Base-by-base conservation (phyloP, 2,113 vertebrate species). In the Zosterops borbonicus region DNA sequence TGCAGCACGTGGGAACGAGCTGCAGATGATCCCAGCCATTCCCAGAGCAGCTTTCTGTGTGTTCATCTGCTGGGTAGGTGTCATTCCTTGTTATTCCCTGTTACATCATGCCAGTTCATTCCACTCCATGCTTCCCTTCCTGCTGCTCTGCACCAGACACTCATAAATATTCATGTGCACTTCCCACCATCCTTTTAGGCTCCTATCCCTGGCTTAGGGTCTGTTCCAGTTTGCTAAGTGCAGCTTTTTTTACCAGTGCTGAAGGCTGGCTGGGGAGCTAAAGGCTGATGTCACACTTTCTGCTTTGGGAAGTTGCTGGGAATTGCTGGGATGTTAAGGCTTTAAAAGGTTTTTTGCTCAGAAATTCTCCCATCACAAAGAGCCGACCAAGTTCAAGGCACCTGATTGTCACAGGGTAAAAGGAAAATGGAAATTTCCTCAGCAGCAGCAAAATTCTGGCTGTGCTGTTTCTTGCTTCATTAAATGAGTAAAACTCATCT, bases 91-190 rank as follows among this genome's bases (percentile, higher is more conserved):
- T 96, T 94, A 91, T 78, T 85, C 89, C 86, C 76, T 56, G 28
- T 94, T 94, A 70, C 41, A 91, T 94, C 94, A 69, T 16, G 63
- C 76, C 56, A 52, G 17, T 80, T 92, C 89, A 52, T 64, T 93
- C 41, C 2, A 22, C 87, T 94, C 82, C 59, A 53, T 46, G 83
- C 88, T 96, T 95, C 64, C 83, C 88, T 95, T 91, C 94, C 86
- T 92, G 91, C 92, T 96, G 84, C 80, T 97, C 80, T 95, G 91
- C 96, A 95, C 94, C 95, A 97, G 94, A 94, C 96, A 96, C 69
- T 90, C 92, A 97, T 97, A 75, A 97, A 97, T 97, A 97, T 97
- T 97, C 96, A 97, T 96, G 46, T 4, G 0, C 0, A 1, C 91
- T 88, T 81, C 83, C 90, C 89, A 44, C 91, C 92, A 83, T 59